Conservation (phyloP, 2,113 vertebrate species). For the Grantiella picta region DNA sequence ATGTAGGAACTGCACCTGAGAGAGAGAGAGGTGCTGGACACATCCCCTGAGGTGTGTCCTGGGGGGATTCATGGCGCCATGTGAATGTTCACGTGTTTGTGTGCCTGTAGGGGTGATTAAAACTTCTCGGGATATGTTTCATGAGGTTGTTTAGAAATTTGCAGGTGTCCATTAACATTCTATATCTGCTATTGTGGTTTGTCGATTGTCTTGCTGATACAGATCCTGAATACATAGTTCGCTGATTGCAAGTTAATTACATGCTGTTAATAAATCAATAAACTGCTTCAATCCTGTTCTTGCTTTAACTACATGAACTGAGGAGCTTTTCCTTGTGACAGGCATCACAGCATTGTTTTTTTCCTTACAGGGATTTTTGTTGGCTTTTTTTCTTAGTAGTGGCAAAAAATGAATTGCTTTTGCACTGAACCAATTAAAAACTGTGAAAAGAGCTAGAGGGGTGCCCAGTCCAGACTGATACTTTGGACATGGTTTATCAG, state of each 20-base stretch:
- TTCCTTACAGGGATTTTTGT: neutral
- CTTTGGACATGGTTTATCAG: neutral
- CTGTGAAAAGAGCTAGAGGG: neutral
- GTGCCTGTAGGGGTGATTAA: fast-evolving
- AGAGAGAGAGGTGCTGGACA: neutral
- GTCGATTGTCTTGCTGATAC: neutral
- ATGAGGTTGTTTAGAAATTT: neutral
- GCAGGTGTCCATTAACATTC: neutral
- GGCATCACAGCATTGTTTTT: neutral
- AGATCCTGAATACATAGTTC: conserved; percentile 29
- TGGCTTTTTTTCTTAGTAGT: neutral
- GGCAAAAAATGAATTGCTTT: conserved; percentile 15
- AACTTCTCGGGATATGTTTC: neutral
- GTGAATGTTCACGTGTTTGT: neutral
- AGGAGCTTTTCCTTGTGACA: neutral
- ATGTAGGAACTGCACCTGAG: fast-evolving
- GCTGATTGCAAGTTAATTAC: conserved; percentile 45
- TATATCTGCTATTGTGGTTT: neutral
- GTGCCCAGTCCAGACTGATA: neutral
- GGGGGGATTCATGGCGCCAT: fast-evolving
- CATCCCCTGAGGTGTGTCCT: neutral
- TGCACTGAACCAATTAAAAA: neutral
- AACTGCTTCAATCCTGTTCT: neutral
- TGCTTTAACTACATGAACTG: neutral
- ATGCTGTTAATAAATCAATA: conserved; percentile 53